Base-by-base conservation (phyloP, 35 echinoderm and acorn worm species). In the Lytechinus pictus region DNA sequence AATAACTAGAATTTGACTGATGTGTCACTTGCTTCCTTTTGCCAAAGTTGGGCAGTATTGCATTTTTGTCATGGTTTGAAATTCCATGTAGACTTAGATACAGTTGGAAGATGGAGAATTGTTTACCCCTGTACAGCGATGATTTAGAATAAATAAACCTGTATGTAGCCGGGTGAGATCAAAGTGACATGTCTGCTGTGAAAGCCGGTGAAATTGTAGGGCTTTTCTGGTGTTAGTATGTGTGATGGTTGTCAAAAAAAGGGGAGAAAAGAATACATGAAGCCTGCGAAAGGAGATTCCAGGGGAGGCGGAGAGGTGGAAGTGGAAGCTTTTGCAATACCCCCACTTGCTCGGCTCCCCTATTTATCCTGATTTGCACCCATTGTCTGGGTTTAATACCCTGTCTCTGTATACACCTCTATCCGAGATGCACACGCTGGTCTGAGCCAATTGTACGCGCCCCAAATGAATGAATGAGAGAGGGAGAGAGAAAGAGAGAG, bases 281-380 rank as follows among this genome's bases (percentile, higher is more conserved):
- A 79, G 66, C 66, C 66, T 24, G 66, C n/a, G 19, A 79, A 79
- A 79, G 66, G 66, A n/a, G 33, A 44, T 44, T 44, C 33, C 33
- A 44, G 2, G 33, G 33, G 66, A 79, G n/a, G 6, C 66, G 66
- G 66, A 24, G 66, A 79, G 66, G 66, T 79, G 66, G 66, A 79
- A 16, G 9, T 58, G 56, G 66, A 79, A 79, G 66, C 66, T 79
- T n/a, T 79, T 24, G 66, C 66, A 79, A 79, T 79, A 16, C 66
- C 66, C 61, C 19, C 2, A 6, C 66, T 24, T n/a, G 33, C 66
- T n/a, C 66, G 4, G 8, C 66, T 79, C 19, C 16, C 19, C 66
- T 16, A 79, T 79, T 79, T 79, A 79, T 79, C 66, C 66, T 79
- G 66, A 79, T 79, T 79, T 79, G 66, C 66, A 79, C 66, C 66